Base-by-base conservation (phyloP, 2,797 vertebrate species). In the Betta splendens region DNA sequence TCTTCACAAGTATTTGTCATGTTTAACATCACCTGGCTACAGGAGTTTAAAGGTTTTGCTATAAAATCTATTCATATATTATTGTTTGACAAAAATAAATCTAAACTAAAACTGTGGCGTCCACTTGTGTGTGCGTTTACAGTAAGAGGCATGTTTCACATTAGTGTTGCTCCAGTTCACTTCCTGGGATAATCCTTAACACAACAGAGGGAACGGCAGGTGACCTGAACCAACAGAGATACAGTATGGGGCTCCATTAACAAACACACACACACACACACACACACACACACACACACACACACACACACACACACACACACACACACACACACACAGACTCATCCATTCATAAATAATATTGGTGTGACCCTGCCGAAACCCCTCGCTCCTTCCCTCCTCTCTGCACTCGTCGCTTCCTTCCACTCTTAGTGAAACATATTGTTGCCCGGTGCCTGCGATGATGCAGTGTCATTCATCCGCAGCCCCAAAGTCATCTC, bases 121-220 rank as follows among this genome's bases (percentile, higher is more conserved):
- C 10, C 26, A 28, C 26, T 28, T 28, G 26, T 69, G 50, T 52
- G 45, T 58, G 64, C 73, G 69, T 76, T 67, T 83, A 80, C 48
- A 80, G 73, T 82, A 76, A 80, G 74, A 87, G 83, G 73, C 81
- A 78, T 80, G 80, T 87, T 88, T 79, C 82, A 86, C 74, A 89
- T 92, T 91, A 91, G 45, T 88, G 85, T 84, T 85, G 87, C 91
- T 92, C 79, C 89, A 90, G 40, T 90, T 91, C 89, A 92, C 92
- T 92, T 92, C 91, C 92, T 92, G 88, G 84, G 91, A 92, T 92
- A 90, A 93, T 93, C 92, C 91, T 86, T 90, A 75, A 68, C 80
- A 69, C 86, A 81, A 80, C 86, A 86, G 87, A 80, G 88, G 76
- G 83, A 86, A 61, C 84, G 57, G 82, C 85, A 85, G 84, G 88